phyloP scores from a whole-genome alignment of 2,113 vertebrate species.

The Eulacestoma nigropectus region DNA sequence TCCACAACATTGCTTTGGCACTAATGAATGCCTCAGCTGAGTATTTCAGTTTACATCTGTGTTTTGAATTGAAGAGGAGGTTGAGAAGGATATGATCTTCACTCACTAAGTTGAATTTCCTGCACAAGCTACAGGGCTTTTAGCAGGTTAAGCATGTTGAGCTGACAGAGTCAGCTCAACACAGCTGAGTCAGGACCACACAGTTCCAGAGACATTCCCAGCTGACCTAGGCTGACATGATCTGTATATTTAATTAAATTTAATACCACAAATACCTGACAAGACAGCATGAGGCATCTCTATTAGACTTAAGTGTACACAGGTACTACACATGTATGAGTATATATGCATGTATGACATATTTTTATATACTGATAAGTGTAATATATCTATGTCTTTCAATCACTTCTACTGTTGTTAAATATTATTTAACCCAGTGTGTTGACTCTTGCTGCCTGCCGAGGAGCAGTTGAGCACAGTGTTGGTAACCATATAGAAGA shows the following conservation, averaged over 20 bases:
- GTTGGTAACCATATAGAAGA: neutral
- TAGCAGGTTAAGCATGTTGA: neutral
- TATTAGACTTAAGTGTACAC: neutral
- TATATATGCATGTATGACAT: neutral
- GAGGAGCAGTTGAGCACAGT: neutral
- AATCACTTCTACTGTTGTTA: neutral
- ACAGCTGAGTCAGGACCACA: neutral
- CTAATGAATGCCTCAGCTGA: neutral
- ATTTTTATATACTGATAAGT: neutral
- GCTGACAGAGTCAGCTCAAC: neutral
- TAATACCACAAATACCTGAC: neutral
- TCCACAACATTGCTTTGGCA: neutral
- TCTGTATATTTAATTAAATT: neutral
- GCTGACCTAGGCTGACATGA: neutral
- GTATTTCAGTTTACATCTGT: neutral
- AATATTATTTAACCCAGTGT: neutral
- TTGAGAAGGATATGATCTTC: neutral
- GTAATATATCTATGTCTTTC: neutral
- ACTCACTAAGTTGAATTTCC: neutral
- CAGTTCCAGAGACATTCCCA: neutral
- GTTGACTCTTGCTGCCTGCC: neutral
- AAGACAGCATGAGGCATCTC: neutral
- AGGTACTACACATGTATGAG: accelerated
- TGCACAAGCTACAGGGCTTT: neutral
- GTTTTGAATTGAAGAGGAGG: neutral